Evolutionary conservation across 2,113 vertebrate species (phyloP), one percentile per base, ranked within the genome.

Genomic region (Panthera uncia): DNA sequence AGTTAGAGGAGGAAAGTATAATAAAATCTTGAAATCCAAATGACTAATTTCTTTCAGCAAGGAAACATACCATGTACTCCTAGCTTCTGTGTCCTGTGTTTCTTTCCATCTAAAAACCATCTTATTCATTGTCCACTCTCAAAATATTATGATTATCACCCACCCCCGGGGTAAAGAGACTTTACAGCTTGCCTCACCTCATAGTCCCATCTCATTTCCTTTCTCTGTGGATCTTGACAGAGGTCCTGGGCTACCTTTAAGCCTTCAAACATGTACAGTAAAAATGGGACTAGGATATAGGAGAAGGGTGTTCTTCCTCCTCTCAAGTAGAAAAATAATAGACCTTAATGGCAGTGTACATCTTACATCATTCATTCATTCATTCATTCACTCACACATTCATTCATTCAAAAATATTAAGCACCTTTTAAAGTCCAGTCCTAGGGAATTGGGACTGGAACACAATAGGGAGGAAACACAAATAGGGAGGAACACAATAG

Each of bases 11-110:
- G 74, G n/a, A 21, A 95, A 85, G 31, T 88, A 78, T 57, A 86
- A 79, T 61, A 90, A 96, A 95, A 78, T 91, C 89, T 94, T 61
- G 85, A 94, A 87, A 94, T 80, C 52, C 79, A 96, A 94, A 84
- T 89, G 69, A 96, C 74, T n/a, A 91, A 87, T 95, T 89, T 84
- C 48, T 97, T 90, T 93, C 76, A 68, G 73, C 13, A 74, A 78
- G 41, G 63, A 97, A 88, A 71, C 31, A 93, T 79, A 38, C 68
- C 8, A 52, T 10, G 38, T 66, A 52, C 36, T 80, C 45, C n/a
- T 74, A 65, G 76, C 3, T 68, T n/a, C 29, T 21, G 5, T 61
- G 87, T 2, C 80, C 41, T 85, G 50, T 36, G 61, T 95, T 91
- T 61, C 93, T 93, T 96, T 69, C 84, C 78, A 27, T 15, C 57